phyloP scores from a whole-genome alignment of 1,140 invertebrate genomes.

The Bactericera cockerelli region DNA sequence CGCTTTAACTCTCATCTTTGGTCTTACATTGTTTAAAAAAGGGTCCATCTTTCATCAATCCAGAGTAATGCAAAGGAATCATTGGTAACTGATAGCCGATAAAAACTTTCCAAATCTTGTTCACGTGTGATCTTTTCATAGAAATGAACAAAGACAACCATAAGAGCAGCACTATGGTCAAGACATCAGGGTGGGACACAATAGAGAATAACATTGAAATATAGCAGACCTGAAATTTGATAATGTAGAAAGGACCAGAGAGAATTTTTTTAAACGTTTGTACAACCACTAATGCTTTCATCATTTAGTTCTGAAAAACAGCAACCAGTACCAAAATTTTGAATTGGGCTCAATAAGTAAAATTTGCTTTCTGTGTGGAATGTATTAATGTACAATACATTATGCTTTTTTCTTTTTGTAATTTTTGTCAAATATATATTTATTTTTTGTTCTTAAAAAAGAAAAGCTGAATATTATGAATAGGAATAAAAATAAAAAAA shows the following conservation, averaged over 20 bases:
- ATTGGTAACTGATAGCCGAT: too few species aligned
- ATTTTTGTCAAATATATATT: too few species aligned
- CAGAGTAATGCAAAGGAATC: too few species aligned
- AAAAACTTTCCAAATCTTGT: not conserved
- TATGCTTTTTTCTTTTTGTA: too few species aligned
- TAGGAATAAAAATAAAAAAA: too few species aligned
- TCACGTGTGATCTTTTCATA: not conserved
- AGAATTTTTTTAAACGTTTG: too few species aligned
- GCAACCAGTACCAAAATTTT: not conserved
- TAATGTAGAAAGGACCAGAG: not conserved
- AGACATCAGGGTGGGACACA: not conserved
- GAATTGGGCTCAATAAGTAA: not conserved
- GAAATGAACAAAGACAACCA: not conserved
- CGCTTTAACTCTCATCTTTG: too few species aligned
- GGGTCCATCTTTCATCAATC: too few species aligned
- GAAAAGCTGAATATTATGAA: too few species aligned
- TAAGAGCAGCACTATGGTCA: not conserved
- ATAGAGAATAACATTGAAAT: not conserved
- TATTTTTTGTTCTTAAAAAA: too few species aligned
- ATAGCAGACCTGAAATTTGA: not conserved
- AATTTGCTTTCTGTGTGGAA: not conserved
- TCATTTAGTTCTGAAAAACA: not conserved
- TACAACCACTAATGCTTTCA: too few species aligned
- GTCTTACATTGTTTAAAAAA: too few species aligned
- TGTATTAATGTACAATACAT: not conserved